These are phyloP conservation scores for Diachasmimorpha longicaudata DNA, from an alignment of 1,140 invertebrate species.

Conservation along the genomic window DNA sequence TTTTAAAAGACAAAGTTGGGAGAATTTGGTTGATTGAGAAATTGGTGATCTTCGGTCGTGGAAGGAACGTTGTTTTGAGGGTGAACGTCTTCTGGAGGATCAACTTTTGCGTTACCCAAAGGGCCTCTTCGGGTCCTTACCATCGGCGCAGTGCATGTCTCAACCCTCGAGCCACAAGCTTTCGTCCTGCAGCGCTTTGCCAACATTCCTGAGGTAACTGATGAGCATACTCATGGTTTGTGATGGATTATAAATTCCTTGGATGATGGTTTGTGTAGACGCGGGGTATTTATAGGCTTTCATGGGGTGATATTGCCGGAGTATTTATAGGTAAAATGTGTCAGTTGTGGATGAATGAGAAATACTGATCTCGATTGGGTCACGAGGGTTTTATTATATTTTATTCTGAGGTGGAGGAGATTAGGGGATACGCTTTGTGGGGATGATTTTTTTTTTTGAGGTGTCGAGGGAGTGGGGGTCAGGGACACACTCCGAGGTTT, in stretches of 20 bases:
- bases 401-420: background rate
- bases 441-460: no score
- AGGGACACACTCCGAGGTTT: no score
- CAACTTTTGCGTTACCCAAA: background rate
- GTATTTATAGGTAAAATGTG: background rate
- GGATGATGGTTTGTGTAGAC: no score
- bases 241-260: background rate
- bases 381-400: background rate
- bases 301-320: background rate
- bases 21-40: no score
- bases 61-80: background rate
- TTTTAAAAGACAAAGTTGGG: no score
- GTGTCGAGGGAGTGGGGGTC: no score
- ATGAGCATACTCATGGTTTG: background rate
- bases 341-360: background rate
- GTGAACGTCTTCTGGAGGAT: background rate
- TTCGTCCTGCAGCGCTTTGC: conserved; percentile 20
- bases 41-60: no score
- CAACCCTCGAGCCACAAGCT: conserved; percentile 14
- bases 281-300: no score
- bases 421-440: background rate
- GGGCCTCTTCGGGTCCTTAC: conserved; percentile 21
- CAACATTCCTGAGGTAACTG: conserved; percentile 29
- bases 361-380: background rate
- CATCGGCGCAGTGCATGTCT: conserved; percentile 26